Evolutionary conservation across 2,113 vertebrate species (phyloP).

Genomic region (Campylomormyrus tamandua): DNA sequence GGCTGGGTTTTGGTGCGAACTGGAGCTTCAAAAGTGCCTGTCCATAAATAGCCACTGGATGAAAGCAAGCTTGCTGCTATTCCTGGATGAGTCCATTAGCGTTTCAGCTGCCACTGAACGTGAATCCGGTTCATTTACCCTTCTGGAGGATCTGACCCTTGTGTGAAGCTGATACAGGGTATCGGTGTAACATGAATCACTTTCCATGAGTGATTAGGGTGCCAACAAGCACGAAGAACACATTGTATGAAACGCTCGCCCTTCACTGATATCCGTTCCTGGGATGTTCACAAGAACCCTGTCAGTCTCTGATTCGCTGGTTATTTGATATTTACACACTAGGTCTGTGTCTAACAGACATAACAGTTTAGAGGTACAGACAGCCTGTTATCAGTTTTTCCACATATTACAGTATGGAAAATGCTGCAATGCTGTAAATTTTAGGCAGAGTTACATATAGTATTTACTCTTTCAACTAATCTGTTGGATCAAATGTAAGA

Average conservation of each 20-base stretch:
- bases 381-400: not conserved
- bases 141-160: not conserved
- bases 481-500: not conserved
- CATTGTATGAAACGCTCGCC: not conserved
- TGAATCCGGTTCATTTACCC: not conserved
- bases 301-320: not conserved
- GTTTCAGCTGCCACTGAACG: not conserved
- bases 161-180: not conserved
- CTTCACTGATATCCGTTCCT: not conserved
- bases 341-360: not conserved
- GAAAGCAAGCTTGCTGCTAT: slow-evolving; percentile 1
- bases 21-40: not conserved
- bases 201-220: slow-evolving; percentile 4
- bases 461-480: not conserved
- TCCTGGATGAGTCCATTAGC: not conserved
- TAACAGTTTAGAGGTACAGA: not conserved
- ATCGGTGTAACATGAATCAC: not conserved
- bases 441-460: not conserved
- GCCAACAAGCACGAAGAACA: not conserved
- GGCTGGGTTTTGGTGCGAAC: not conserved
- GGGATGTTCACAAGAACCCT: not conserved
- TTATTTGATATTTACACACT: not conserved
- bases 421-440: not conserved
- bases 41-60: slow-evolving; percentile 13
- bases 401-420: not conserved